Base-by-base conservation (phyloP, 2,113 vertebrate genomes). In the Tachuris rubrigastra region DNA sequence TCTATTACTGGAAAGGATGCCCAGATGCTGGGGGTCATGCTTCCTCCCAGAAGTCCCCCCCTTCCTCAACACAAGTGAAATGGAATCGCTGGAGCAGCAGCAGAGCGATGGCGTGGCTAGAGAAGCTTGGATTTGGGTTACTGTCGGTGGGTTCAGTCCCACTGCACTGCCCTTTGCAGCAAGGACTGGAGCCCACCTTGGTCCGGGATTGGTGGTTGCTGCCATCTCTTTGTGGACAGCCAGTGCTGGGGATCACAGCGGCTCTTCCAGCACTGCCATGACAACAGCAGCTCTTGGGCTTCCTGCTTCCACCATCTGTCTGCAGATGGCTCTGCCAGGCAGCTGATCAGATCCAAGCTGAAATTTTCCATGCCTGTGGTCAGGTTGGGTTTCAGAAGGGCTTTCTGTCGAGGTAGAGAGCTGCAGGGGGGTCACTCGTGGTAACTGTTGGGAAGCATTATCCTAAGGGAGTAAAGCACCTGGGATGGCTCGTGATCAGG, bases 121-220 rank as follows among this genome's bases (percentile, higher is more conserved):
- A 74, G 85, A 18, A 69, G 81, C 41, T 47, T 3, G 2, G 24
- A 12, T 25, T 0, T 0, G 44, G 46, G 25, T 17, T 27, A 19
- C n/a, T 75, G n/a, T 14, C 0, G 0, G 2, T 27, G 72, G n/a
- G 4, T 27, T 58, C 58, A 31, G 73, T 63, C 14, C 62, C 2
- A 0, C 47, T 66, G 31, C 0, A 0, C n/a, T n/a, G 33, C 50
- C 63, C 82, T 19, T 13, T 2, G 11, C 16, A 3, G 0, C 1
- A 0, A 9, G 30, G 28, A 67, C 25, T 1, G 6, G 52, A 76
- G 59, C 35, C n/a, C n/a, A 6, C 11, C 30, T 53, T 12, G 9
- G 28, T 14, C 5, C 0, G 1, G 41, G 13, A 8, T 5, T 22
- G 27, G 41, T 44, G 28, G 25, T 42, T 13, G 55, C 63, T 41